A percentile compares a stretch with the other conserved stretches of the same genome.
Evolutionary conservation across 2,888 invertebrate genomes (phyloP).

Genomic region (Myopa tessellatipennis): DNA sequence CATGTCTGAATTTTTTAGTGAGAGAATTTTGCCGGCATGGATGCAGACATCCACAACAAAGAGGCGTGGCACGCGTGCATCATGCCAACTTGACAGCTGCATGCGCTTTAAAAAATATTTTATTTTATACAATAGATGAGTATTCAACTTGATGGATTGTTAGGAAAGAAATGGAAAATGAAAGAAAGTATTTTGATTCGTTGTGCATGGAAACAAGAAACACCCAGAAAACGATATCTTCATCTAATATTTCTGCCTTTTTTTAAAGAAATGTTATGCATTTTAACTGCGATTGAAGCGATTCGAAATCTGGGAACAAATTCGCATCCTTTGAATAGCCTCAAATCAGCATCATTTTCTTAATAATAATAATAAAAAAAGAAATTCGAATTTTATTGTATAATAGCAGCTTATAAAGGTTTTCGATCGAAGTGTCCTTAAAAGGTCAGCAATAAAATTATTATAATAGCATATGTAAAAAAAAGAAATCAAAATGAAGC

Average conservation of each 20-base stretch:
- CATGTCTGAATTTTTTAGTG: neutral
- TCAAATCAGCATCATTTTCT: too few species aligned
- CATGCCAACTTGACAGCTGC: slow-evolving; percentile 7
- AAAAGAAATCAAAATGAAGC: too few species aligned
- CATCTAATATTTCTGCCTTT: neutral
- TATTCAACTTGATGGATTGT: slow-evolving; percentile 28
- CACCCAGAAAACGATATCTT: neutral
- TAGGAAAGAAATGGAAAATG: slow-evolving; percentile 9
- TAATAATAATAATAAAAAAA: too few species aligned
- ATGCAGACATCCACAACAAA: neutral
- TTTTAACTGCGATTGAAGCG: too few species aligned
- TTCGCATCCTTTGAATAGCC: too few species aligned
- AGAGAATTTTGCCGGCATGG: neutral
- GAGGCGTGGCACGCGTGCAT: slow-evolving; percentile 9
- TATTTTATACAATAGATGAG: neutral
- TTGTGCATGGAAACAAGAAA: neutral
- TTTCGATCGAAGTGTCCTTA: too few species aligned
- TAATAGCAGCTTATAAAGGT: too few species aligned
- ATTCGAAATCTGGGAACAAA: too few species aligned
- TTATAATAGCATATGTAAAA: too few species aligned
- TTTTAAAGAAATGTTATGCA: neutral
- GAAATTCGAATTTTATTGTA: too few species aligned
- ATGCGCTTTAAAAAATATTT: neutral
- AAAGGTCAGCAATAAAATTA: too few species aligned
- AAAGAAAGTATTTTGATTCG: neutral